Evolutionary conservation across 2,888 invertebrate genomes (phyloP).

Genomic region (Campoletis raptor): DNA sequence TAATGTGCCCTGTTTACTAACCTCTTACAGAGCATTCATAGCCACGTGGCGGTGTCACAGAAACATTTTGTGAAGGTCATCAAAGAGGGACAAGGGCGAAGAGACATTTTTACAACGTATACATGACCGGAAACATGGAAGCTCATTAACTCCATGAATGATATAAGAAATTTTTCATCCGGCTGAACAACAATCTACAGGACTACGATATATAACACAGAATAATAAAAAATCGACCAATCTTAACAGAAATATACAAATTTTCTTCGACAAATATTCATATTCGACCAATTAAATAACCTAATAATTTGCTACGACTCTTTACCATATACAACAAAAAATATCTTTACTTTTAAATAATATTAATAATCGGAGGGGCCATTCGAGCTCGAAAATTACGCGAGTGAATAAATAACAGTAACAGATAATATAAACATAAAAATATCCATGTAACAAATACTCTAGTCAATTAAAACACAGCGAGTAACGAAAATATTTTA

Average conservation of each 20-base stretch:
- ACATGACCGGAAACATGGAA: neutral
- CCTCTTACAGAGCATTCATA: constrained; percentile 7
- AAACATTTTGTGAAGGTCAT: constrained; percentile 15
- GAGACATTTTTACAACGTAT: neutral
- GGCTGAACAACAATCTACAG: constrained; percentile 1
- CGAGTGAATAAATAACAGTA: constrained; percentile 23
- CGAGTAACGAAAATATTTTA: constrained; percentile 63
- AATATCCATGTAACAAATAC: constrained; percentile 18
- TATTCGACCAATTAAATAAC: constrained; percentile 58
- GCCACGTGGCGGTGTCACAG: constrained; percentile 17
- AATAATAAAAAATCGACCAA: constrained; percentile 55
- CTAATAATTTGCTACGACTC: constrained; percentile 65
- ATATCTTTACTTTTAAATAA: constrained; percentile 16
- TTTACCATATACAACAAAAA: constrained; percentile 52
- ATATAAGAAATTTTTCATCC: constrained; percentile 2
- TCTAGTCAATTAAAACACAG: constrained; percentile 64
- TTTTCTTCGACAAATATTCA: constrained; percentile 42
- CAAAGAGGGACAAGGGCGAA: constrained; percentile 5
- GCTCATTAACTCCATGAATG: constrained; percentile 6
- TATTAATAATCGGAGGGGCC: constrained; percentile 45
- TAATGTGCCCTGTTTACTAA: constrained; percentile 48
- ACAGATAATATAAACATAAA: constrained; percentile 5
- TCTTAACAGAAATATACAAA: constrained; percentile 32
- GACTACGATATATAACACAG: constrained; percentile 28
- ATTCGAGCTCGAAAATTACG: constrained; percentile 36